A percentile compares a stretch with the other conserved stretches of the same genome.
Evolutionary conservation across 2,797 vertebrate genomes (phyloP).

Genomic region (Rhincodon typus): DNA sequence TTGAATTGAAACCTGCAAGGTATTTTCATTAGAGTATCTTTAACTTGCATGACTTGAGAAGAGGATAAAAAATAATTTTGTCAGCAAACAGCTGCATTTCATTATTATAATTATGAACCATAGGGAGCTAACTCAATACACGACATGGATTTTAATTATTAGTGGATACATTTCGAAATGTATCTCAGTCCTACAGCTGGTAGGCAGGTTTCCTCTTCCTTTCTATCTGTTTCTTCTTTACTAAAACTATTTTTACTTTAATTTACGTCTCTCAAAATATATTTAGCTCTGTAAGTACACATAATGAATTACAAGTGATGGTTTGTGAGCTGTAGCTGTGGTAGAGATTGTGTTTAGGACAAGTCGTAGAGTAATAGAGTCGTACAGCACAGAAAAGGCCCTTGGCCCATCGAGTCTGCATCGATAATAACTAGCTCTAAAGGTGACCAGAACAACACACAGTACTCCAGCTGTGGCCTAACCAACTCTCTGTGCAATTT

Average conservation of each 20-base stretch:
- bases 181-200: neutral
- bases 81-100: conserved; percentile 5
- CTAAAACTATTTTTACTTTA: neutral
- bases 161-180: neutral
- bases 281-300: neutral
- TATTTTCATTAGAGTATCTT: neutral
- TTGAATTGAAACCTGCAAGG: neutral
- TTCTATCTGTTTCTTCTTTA: neutral
- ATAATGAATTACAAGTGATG: neutral
- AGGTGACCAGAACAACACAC: too few relatives aligned
- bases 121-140: neutral
- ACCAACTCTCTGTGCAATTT: too few relatives aligned
- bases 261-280: neutral
- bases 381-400: too few relatives aligned
- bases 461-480: too few relatives aligned
- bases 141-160: neutral
- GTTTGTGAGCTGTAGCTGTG: neutral
- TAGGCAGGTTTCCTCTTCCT: neutral
- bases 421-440: too few relatives aligned
- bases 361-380: neutral
- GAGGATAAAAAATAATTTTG: neutral
- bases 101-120: conserved; percentile 11
- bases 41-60: neutral
- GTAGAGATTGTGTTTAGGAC: neutral
- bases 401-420: too few relatives aligned